phyloP scores from a whole-genome alignment of 1,140 invertebrate species.

The Ceratina australensis region DNA sequence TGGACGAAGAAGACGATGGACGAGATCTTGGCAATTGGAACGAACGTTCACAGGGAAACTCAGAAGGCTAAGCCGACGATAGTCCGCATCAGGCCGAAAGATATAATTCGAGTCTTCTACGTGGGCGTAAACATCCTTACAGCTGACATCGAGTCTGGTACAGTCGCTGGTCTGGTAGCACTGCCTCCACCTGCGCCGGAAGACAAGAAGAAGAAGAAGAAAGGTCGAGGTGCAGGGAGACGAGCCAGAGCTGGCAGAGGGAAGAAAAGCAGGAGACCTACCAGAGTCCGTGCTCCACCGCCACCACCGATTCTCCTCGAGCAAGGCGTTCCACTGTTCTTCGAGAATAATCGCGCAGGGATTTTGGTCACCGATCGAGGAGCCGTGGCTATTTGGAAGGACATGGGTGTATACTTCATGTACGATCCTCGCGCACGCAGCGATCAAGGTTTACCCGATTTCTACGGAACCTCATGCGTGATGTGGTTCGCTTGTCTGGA shows the following conservation, averaged over 20 bases:
- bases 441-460: slow-evolving; percentile 57
- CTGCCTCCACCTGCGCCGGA: slow-evolving; percentile 57
- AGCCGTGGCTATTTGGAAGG: slow-evolving; percentile 71
- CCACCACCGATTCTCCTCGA: slow-evolving; percentile 63
- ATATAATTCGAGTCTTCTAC: slow-evolving; percentile 69
- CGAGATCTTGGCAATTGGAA: slow-evolving; percentile 69
- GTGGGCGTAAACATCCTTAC: slow-evolving; percentile 70
- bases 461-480: slow-evolving; percentile 63
- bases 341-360: slow-evolving; percentile 70
- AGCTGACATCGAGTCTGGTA: slow-evolving; percentile 65
- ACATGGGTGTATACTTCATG: slow-evolving; percentile 72
- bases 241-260: slow-evolving; percentile 25
- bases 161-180: slow-evolving; percentile 62
- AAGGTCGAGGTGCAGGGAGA: slow-evolving; percentile 36
- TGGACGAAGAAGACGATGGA: slow-evolving; percentile 75
- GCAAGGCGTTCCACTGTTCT: slow-evolving; percentile 69
- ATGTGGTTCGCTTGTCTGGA: slow-evolving; percentile 74
- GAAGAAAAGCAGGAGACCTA: slow-evolving; percentile 37
- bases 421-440: slow-evolving; percentile 66
- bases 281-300: slow-evolving; percentile 48
- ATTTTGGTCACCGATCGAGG: slow-evolving; percentile 62
- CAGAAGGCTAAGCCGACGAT: slow-evolving; percentile 44
- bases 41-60: slow-evolving; percentile 62
- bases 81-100: slow-evolving; percentile 59
- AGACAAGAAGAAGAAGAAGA: slow-evolving; percentile 56